phyloP scores from a whole-genome alignment of 2,797 vertebrate genomes.

The Lutra lutra region DNA sequence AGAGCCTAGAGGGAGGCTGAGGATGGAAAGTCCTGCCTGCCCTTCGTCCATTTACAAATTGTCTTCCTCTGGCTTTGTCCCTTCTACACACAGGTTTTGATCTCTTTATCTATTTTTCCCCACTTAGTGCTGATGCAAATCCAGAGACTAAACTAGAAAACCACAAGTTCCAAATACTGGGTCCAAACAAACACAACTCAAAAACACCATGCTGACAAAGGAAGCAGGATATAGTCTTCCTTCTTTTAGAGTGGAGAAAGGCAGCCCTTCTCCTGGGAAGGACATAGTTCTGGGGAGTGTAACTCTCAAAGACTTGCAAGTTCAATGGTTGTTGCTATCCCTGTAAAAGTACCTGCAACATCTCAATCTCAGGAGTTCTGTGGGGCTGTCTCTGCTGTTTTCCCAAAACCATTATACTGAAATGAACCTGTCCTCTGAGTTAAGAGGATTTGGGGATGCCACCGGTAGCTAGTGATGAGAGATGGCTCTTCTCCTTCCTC shows the following conservation, averaged over 20 bases:
- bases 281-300: not conserved
- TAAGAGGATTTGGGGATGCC: not conserved
- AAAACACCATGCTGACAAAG: not conserved
- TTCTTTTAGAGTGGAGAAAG: not conserved
- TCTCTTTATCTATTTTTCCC: not conserved
- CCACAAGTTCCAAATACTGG: not conserved
- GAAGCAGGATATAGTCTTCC: not conserved
- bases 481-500: not conserved
- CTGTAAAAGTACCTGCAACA: not conserved
- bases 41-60: not conserved
- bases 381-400: not conserved
- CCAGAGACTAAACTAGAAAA: not conserved
- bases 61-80: not conserved
- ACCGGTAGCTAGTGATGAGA: not conserved
- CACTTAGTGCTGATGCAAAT: not conserved
- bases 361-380: not conserved
- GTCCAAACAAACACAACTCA: not conserved
- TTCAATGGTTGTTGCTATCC: not conserved
- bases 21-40: not conserved
- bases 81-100: not conserved
- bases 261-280: not conserved
- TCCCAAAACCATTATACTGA: not conserved
- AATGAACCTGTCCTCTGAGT: not conserved
- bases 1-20: not conserved
- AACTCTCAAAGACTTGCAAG: not conserved